phyloP scores from a whole-genome alignment of 2,113 vertebrate genomes.

The Chionis minor region DNA sequence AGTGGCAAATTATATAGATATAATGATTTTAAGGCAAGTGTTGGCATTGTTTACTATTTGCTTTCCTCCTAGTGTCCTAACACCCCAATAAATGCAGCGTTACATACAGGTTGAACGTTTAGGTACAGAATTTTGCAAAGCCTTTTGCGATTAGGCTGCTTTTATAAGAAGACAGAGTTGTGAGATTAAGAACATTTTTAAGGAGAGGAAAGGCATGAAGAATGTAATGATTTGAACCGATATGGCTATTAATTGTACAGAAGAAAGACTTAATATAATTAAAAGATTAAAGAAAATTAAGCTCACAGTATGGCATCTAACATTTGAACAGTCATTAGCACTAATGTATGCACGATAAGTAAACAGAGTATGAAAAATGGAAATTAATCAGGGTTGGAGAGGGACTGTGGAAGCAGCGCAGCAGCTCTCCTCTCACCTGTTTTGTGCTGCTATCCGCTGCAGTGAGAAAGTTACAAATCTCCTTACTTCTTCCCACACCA shows the following conservation, averaged over 20 bases:
- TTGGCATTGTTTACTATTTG: neutral
- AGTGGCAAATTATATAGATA: neutral
- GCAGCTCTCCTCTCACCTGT: neutral
- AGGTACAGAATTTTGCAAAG: neutral
- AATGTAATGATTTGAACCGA: neutral
- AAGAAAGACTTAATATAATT: constrained; percentile 2
- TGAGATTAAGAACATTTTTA: neutral
- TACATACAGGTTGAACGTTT: neutral
- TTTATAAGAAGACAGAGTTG: neutral
- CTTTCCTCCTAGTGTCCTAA: neutral
- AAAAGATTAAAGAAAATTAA: constrained; percentile 32
- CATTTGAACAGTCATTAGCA: constrained; percentile 30
- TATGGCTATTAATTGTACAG: neutral
- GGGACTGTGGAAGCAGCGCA: neutral
- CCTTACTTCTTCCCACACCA: neutral
- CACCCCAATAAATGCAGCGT: neutral
- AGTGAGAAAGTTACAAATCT: neutral
- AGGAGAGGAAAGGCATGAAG: neutral
- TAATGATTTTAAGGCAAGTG: neutral
- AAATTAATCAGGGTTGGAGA: neutral
- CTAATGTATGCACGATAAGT: neutral
- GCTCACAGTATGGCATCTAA: neutral
- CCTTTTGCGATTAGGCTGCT: neutral
- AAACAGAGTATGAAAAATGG: constrained; percentile 26
- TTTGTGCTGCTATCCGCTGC: neutral